Percentiles rank a stretch among this genome's conserved stretches.
Evolutionary conservation across 1,140 invertebrate species (phyloP).

Genomic region (Carposina sasakii): DNA sequence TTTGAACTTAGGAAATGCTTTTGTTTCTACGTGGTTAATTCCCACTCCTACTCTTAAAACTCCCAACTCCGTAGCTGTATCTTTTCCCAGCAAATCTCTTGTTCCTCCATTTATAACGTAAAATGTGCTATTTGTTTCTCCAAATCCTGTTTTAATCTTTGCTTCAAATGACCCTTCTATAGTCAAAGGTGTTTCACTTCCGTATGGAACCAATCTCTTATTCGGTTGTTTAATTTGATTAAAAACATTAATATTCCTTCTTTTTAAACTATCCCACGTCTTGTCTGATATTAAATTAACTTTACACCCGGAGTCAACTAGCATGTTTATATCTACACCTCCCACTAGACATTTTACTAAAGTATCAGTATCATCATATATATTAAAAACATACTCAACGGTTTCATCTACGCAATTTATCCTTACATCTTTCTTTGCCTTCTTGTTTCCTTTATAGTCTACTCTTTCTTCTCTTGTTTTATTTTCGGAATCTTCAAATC

Average conservation of each 20-base stretch:
- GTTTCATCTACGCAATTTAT: no score
- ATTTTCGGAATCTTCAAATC: background rate
- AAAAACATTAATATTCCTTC: background rate
- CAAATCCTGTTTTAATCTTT: background rate
- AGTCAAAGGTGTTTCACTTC: background rate
- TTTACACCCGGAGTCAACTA: background rate
- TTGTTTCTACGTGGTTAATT: background rate
- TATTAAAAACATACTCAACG: background rate
- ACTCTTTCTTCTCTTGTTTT: background rate
- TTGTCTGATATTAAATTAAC: background rate
- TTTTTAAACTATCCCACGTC: background rate
- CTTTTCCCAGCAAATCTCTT: slow-evolving; percentile 15
- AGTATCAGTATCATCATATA: background rate
- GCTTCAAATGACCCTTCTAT: slow-evolving; percentile 1
- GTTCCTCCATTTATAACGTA: slow-evolving; percentile 17
- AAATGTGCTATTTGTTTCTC: background rate
- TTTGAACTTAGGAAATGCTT: slow-evolving; percentile 21
- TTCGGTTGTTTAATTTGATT: background rate
- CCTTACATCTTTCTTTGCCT: background rate
- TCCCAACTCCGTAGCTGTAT: slow-evolving; percentile 14
- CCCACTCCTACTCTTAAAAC: slow-evolving; percentile 16
- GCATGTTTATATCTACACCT: background rate
- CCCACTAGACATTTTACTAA: background rate
- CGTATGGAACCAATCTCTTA: background rate
- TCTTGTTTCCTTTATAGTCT: background rate